Evolutionary conservation across 1,140 invertebrate genomes (phyloP), one percentile per base, ranked within the genome.

Genomic region (Scaptomyza hsui): DNA sequence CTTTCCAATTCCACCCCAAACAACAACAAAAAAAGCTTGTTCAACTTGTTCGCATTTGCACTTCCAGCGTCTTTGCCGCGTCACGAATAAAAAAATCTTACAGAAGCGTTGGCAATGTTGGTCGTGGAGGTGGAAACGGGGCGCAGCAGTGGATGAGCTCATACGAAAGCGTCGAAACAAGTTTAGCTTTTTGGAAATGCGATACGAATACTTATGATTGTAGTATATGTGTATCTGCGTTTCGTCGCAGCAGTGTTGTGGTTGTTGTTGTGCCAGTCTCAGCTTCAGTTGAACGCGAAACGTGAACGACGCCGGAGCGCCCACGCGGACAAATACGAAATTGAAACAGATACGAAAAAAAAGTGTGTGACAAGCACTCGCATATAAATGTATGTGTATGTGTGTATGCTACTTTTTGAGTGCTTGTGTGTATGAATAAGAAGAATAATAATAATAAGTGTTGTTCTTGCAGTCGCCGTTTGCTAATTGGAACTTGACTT

Each of bases 101-200:
- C 60, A 35, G 21, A 41, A 57, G 44, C 19, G 19, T 21, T 21
- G 32, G 32, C 15, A 51, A 15, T 57, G 60, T n/a, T 60, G 64
- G 64, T 53, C 6, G 35, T 56, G 42, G 55, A 18, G 60, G 49
- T 32, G 45, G 67, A 42, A 70, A 63, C 42, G 26, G 41, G 57
- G 32, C 59, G 49, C 49, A 56, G 61, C 55, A 60, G 59, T 81
- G 60, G 80, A 83, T 85, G 80, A 85, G 81, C 80, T 85, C 80
- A 85, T 85, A 73, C 81, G 61, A 85, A 76, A 75, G 62, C 74
- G 62, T 63, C 73, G 72, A 85, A 85, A 85, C 80, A 85, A 85
- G 80, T 85, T 85, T 85, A 80, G 80, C 81, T 85, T 80, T 83
- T 86, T 81, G 73, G 69, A 85, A 85, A 59, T 45, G 47, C 56